Base-by-base conservation (phyloP, 1,140 invertebrate species). In the Drosophila nasuta region DNA sequence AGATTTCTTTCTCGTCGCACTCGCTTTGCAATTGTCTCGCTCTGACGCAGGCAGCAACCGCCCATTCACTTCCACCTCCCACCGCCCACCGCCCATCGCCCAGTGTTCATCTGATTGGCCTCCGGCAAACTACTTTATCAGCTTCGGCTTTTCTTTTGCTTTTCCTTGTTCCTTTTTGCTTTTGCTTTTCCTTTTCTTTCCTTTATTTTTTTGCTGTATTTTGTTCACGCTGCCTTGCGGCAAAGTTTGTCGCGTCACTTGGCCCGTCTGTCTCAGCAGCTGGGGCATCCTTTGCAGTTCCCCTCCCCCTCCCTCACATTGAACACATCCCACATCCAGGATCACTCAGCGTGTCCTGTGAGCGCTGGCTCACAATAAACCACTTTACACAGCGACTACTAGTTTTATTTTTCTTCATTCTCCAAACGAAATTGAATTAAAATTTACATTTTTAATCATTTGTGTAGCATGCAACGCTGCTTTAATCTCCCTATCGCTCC, bases 361-460 rank as follows among this genome's bases (percentile, higher is more conserved):
- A 56, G 45, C 35, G 35, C 79, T 76, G 80, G 70, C 74, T 83
- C 77, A 88, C 77, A 88, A 87, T 83, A 87, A 87, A 83, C 83
- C 83, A 87, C 80, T 87, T 83, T 83, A 81, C 79, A 81, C 70
- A 86, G 82, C 82, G 33, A 57, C 54, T 86, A 76, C 82, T 81
- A 80, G 77, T 70, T 72, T 79, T 68, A 59, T 59, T 65, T 38
- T 77, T 48, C 65, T 66, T 48, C 73, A 58, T 77, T 79, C 78
- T 63, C 79, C 46, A 59, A 25, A 13, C 59, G 74, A 78, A 87
- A 87, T 88, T 83, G 80, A 87, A 87, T 87, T 87, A 87, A 87
- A 87, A 87, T 87, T 87, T 88, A 87, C 83, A 87, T 87, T 87
- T 87, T 87, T 87, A 87, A 87, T 87, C 83, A 87, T 88, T 81